A percentile compares a stretch with the other conserved stretches of the same genome.
Evolutionary conservation across 2,113 vertebrate species (phyloP).

Genomic region (Psittacara wagleri): DNA sequence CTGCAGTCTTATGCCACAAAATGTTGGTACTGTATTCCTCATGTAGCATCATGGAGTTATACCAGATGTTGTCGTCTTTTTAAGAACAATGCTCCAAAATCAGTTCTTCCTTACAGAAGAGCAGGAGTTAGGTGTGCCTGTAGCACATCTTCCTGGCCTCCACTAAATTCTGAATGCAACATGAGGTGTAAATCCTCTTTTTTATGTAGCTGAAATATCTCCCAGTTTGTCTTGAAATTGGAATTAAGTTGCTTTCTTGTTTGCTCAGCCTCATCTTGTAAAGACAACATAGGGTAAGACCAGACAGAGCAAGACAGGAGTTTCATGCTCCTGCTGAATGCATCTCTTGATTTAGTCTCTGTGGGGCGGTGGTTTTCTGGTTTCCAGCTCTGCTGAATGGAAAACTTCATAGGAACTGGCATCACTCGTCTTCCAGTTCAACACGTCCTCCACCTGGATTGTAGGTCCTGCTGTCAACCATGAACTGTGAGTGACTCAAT

Average conservation of each 20-base stretch:
- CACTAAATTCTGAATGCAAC: not conserved
- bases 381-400: not conserved
- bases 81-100: not conserved
- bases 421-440: not conserved
- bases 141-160: not conserved
- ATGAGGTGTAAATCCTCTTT: not conserved
- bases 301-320: not conserved
- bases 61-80: not conserved
- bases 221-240: not conserved
- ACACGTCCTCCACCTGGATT: not conserved
- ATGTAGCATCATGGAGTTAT: not conserved
- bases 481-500: not conserved
- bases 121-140: not conserved
- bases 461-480: not conserved
- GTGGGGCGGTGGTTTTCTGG: not conserved
- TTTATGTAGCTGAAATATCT: not conserved
- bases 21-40: not conserved
- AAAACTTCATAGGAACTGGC: not conserved
- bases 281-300: not conserved
- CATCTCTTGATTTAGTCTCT: not conserved
- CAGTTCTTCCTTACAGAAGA: not conserved
- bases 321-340: not conserved
- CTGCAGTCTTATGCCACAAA: not conserved
- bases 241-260: not conserved
- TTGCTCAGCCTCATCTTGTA: not conserved